Evolutionary conservation across 2,797 vertebrate genomes (phyloP), one percentile per base, ranked within the genome.

Genomic region (Ciconia nigra): DNA sequence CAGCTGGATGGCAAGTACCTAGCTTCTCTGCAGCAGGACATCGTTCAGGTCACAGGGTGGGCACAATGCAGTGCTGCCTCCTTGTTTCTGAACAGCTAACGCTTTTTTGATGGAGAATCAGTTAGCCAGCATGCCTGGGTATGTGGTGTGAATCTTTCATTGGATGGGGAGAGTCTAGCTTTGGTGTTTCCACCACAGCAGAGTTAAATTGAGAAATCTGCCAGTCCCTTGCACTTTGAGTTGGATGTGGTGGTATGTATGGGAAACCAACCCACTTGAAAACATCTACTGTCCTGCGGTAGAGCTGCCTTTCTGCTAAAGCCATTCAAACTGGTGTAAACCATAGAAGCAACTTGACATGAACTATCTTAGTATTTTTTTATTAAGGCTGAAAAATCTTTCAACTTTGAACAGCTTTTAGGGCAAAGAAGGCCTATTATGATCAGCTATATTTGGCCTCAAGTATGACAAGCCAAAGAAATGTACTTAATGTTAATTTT

Each of bases 271-370:
- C 39, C 12, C 8, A 6, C 24, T 33, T 29, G 52, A 66, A 81
- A 66, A 46, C 4, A 1, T 44, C 0, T 5, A 1, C 42, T 2
- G 1, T 35, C 37, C 49, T 67, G 24, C 4, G 5, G 17, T 10
- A 80, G 16, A 13, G 4, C 37, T 85, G 47, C 18, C 24, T 70
- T 63, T 54, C 52, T 90, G 44, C 35, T 70, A 46, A 65, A 72
- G 22, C 13, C 5, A 1, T 59, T 58, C 57, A 59, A 59, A 37
- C 15, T 1, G 5, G 15, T 59, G 24, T 37, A n/a, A 80, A 54
- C 33, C 15, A 10, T 19, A 33, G 18, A 61, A 76, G 57, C 16
- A 72, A 28, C 25, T n/a, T 59, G 54, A 39, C 15, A 4, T 15
- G 13, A 69, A 62, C 25, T 65, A 19, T 16, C 3, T 21, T 42